Percentiles rank a stretch among this genome's conserved stretches.
phyloP scores from a whole-genome alignment of 2,888 invertebrate species.

The Ptychoptera contaminata region DNA sequence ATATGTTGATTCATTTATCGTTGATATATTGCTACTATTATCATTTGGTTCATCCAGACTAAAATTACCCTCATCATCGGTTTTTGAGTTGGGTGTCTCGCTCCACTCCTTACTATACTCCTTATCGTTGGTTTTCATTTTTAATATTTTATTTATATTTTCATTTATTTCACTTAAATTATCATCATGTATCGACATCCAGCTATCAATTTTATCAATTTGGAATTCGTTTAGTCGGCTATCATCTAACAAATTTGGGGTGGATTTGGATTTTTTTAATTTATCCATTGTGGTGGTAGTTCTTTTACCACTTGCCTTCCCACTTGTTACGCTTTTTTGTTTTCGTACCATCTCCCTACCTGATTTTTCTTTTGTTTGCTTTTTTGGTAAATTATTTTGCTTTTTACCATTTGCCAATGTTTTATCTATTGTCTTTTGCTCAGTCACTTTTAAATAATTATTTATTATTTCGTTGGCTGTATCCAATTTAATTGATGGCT shows the following conservation, averaged over 20 bases:
- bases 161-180: not conserved
- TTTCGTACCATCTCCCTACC: not conserved
- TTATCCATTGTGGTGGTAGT: not conserved
- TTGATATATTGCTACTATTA: constrained; percentile 18
- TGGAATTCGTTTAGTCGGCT: constrained; percentile 27
- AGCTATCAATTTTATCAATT: constrained; percentile 30
- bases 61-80: constrained; percentile 6
- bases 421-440: not conserved
- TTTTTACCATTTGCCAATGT: not conserved
- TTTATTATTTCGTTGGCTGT: too few relatives aligned
- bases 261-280: constrained; percentile 2
- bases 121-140: not conserved
- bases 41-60: constrained; percentile 14
- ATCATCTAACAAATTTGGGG: constrained; percentile 15
- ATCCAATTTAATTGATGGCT: too few relatives aligned
- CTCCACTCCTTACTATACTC: constrained; percentile 4
- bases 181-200: constrained; percentile 27
- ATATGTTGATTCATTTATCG: constrained; percentile 25
- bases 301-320: not conserved
- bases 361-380: not conserved
- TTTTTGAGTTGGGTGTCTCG: constrained; percentile 6
- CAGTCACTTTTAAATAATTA: too few relatives aligned
- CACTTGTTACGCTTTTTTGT: not conserved
- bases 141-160: not conserved
- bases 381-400: not conserved